Percentiles rank a stretch among this genome's conserved stretches.
Evolutionary conservation across 2,888 invertebrate species (phyloP).

Genomic region (Protodeltote pygarga): DNA sequence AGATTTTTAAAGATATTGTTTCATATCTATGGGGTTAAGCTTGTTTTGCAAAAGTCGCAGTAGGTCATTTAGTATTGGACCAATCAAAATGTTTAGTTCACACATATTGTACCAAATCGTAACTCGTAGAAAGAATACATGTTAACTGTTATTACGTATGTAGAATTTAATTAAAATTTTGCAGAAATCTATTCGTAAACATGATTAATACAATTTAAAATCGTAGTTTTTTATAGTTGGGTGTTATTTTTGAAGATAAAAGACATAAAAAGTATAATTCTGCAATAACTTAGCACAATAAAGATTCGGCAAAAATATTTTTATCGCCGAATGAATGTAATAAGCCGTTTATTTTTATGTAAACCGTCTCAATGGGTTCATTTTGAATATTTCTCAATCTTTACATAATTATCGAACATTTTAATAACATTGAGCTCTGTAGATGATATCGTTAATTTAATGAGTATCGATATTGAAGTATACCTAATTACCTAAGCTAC

Average conservation of each 20-base stretch:
- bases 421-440: too few relatives aligned
- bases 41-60: too few relatives aligned
- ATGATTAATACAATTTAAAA: slow-evolving; percentile 1
- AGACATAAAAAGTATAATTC: too few relatives aligned
- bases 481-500: too few relatives aligned
- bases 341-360: not conserved
- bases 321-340: not conserved
- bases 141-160: slow-evolving; percentile 4
- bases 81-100: not conserved
- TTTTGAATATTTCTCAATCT: too few relatives aligned
- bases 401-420: too few relatives aligned
- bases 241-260: too few relatives aligned
- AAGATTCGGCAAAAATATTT: not conserved
- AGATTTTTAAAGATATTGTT: not conserved
- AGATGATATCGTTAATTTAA: too few relatives aligned
- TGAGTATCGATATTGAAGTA: too few relatives aligned
- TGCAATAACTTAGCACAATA: not conserved
- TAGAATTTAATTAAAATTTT: slow-evolving; percentile 1
- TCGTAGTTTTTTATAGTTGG: too few relatives aligned
- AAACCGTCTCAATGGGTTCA: not conserved
- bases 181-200: slow-evolving; percentile 2
- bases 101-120: too few relatives aligned
- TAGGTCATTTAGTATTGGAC: too few relatives aligned
- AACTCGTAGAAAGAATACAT: slow-evolving; percentile 11
- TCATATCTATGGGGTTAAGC: not conserved